Evolutionary conservation across 2,888 invertebrate genomes (phyloP), one percentile per base, ranked within the genome.

Genomic region (Heliconius charithonia): DNA sequence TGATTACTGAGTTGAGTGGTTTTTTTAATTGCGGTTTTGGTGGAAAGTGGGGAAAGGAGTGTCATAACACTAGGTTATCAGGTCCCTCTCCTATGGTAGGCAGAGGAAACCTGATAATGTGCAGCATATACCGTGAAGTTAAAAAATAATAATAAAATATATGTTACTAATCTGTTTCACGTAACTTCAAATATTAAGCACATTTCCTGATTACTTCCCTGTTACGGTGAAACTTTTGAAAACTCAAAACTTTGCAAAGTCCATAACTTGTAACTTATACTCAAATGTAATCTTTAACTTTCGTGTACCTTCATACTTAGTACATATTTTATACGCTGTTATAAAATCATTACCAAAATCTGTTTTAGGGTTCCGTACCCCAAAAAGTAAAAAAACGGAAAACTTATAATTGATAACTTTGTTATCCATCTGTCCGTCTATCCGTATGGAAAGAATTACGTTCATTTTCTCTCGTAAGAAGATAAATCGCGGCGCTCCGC

Each of bases 161-260:
- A 32, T 32, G 1, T 65, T 65, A 2, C 22, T 37, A 25, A 67
- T 67, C 37, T 41, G 4, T 67, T 69, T n/a, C 25, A 25, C n/a
- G n/a, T 69, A 69, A 41, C 4, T 25, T 41, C 13, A 69, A 41
- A 69, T 41, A 22, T 69, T 41, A 69, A 29, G 7, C 37, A 69
- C 16, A 69, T 69, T 69, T 2, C 25, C 67, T 69, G 41, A 69
- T 69, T 69, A 69, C 67, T 19, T 41, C 16, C 7, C 12, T 2
- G 37, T 16, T 67, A 67, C n/a, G 67, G n/a, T 67, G 67, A 25
- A 69, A 69, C 25, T 69, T 69, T 69, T 69, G 67, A 41, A n/a
- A 25, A 41, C 25, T 41, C 25, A 41, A 41, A 37, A 69, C 41
- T 69, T 69, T 16, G 25, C 16, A 41, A 69, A 41, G 67, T 69